These are phyloP conservation scores for Proterorhinus semilunaris DNA, from an alignment of 2,113 vertebrate species.

Conservation along the genomic window DNA sequence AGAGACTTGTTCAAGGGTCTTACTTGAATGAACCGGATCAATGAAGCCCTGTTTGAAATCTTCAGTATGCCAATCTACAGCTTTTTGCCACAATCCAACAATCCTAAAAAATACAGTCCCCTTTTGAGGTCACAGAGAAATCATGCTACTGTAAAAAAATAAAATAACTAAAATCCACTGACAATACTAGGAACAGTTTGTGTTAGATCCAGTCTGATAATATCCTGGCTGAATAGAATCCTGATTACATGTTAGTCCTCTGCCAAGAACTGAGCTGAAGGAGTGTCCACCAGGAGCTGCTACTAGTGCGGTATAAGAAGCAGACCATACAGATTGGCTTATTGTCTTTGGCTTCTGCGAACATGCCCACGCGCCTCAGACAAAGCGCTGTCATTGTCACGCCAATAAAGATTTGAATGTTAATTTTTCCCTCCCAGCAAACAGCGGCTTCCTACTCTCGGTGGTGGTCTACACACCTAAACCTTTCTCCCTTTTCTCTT, in stretches of 20 bases:
- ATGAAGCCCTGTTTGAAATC: too few relatives aligned
- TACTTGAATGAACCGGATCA: too few relatives aligned
- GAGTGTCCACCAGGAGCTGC: constrained; percentile 6
- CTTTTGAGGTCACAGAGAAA: too few relatives aligned
- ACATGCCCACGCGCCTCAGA: constrained; percentile 54
- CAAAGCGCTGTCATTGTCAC: constrained; percentile 38
- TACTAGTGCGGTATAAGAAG: constrained; percentile 18
- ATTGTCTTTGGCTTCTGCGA: constrained; percentile 59
- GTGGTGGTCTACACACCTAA: constrained; percentile 28
- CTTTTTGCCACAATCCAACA: too few relatives aligned
- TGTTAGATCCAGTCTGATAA: too few relatives aligned
- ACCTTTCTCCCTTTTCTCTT: not conserved
- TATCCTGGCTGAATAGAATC: not conserved
- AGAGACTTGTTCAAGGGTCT: too few relatives aligned
- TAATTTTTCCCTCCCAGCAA: constrained; percentile 52
- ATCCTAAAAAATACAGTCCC: too few relatives aligned
- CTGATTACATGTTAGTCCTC: not conserved
- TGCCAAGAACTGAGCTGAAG: not conserved
- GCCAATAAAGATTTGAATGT: constrained; percentile 68
- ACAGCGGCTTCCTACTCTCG: constrained; percentile 18
- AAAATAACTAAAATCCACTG: too few relatives aligned
- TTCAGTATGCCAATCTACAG: too few relatives aligned
- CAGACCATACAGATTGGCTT: constrained; percentile 53
- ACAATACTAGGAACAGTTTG: too few relatives aligned
- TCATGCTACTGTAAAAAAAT: too few relatives aligned